A percentile compares a stretch with the other conserved stretches of the same genome.
phyloP scores from a whole-genome alignment of 1,140 invertebrate species.

The Cheumatopsyche charites region DNA sequence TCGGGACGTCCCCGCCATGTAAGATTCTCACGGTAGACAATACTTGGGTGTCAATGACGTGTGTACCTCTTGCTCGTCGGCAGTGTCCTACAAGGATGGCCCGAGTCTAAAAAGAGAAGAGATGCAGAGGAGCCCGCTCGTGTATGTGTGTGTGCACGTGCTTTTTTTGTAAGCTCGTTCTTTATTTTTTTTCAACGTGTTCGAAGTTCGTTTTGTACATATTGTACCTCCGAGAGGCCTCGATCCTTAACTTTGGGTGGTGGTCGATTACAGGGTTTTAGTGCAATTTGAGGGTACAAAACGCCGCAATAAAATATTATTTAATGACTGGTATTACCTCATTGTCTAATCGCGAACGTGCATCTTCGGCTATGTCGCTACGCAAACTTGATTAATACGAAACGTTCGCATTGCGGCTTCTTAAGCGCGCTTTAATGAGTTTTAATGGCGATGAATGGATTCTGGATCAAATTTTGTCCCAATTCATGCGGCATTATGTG shows the following conservation, averaged over 20 bases:
- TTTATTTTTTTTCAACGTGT: constrained; percentile 15
- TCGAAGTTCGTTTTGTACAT: constrained; percentile 18
- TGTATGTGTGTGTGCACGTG: background rate
- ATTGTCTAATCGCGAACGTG: background rate
- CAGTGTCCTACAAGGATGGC: constrained; percentile 32
- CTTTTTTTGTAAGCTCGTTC: constrained; percentile 19
- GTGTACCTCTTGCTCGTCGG: constrained; percentile 35
- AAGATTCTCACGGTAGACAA: constrained; percentile 38
- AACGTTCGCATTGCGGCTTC: too few species aligned
- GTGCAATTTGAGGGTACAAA: constrained; percentile 23
- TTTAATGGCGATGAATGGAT: too few species aligned
- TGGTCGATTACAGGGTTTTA: constrained; percentile 38
- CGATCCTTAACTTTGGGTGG: constrained; percentile 26
- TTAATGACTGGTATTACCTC: constrained; percentile 27
- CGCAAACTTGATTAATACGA: too few species aligned
- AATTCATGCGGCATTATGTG: background rate
- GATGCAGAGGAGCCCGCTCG: background rate
- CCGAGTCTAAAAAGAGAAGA: constrained; percentile 29
- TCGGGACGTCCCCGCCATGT: constrained; percentile 5
- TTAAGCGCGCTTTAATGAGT: too few species aligned
- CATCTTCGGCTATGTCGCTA: background rate
- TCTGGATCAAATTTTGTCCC: background rate
- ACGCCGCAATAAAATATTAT: constrained; percentile 32
- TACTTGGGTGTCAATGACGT: constrained; percentile 38
- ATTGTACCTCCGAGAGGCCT: background rate